phyloP scores from a whole-genome alignment of 2,113 vertebrate genomes.

The Dunckerocampus dactyliophorus region DNA sequence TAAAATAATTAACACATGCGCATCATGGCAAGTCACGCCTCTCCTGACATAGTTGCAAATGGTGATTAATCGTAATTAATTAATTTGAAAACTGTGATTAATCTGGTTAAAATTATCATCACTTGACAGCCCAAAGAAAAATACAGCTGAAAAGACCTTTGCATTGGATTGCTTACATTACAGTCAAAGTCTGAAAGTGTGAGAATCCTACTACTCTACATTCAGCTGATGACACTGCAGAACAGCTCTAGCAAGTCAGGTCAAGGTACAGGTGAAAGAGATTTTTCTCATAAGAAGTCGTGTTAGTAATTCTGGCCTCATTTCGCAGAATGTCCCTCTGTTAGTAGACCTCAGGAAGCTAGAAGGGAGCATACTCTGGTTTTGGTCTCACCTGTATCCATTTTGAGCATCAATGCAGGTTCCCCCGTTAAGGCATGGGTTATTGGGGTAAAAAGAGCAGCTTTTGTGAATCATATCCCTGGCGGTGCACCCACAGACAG shows the following conservation, averaged over 20 bases:
- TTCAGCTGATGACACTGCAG: slow-evolving; percentile 23
- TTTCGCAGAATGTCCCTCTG: slow-evolving; percentile 22
- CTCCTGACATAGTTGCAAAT: no score
- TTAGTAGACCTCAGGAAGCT: not conserved
- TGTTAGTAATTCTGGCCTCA: slow-evolving; percentile 22
- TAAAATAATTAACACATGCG: no score
- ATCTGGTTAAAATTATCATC: no score
- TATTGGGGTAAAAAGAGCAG: slow-evolving; percentile 74
- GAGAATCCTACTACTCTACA: slow-evolving; percentile 10
- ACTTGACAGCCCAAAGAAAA: slow-evolving; percentile 1
- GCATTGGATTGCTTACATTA: no score
- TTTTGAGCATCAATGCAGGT: slow-evolving; percentile 74
- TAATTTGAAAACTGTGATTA: no score
- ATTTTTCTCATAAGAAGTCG: slow-evolving; percentile 10
- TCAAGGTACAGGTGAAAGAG: slow-evolving; percentile 37
- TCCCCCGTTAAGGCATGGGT: slow-evolving; percentile 82
- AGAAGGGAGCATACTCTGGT: slow-evolving; percentile 3
- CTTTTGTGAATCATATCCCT: slow-evolving; percentile 68
- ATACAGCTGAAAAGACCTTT: not conserved
- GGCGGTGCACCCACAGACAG: slow-evolving; percentile 68
- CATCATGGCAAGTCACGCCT: no score
- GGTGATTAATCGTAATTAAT: no score
- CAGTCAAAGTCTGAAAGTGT: not conserved
- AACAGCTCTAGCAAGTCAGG: slow-evolving; percentile 16
- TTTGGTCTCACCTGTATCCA: slow-evolving; percentile 81